A percentile compares a stretch with the other conserved stretches of the same genome.
Conservation (phyloP, 2,113 vertebrate genomes). For the Forbesichthys papilliferus region DNA sequence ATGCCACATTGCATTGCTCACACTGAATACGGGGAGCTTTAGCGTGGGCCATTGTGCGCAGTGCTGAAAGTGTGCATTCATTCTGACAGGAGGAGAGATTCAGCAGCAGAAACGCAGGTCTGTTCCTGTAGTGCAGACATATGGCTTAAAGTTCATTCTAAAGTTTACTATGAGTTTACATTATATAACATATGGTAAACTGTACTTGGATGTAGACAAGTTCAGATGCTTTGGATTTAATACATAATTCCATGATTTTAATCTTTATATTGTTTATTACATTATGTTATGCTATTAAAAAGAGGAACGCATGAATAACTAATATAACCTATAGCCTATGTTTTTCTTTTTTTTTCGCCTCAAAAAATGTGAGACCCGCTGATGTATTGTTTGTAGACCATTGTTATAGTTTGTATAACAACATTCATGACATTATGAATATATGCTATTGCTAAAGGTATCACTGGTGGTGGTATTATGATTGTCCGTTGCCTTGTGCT, state of each 20-base stretch:
- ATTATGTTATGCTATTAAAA: background rate
- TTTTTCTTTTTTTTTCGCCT: background rate
- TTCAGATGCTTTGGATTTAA: background rate
- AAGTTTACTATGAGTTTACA: background rate
- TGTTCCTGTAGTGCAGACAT: slow-evolving; percentile 38
- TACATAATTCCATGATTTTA: background rate
- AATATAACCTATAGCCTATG: background rate
- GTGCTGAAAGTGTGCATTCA: slow-evolving; percentile 76
- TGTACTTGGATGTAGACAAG: background rate
- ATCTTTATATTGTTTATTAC: background rate
- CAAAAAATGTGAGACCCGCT: no score
- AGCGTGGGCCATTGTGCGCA: slow-evolving; percentile 73
- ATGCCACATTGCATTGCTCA: slow-evolving; percentile 67
- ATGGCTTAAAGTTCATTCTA: slow-evolving; percentile 19
- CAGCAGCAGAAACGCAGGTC: slow-evolving; percentile 44
- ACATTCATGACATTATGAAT: background rate
- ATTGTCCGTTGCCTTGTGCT: background rate
- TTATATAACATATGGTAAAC: background rate
- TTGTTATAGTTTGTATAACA: no score
- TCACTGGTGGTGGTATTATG: background rate
- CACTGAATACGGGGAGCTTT: slow-evolving; percentile 74
- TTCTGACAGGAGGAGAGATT: slow-evolving; percentile 70
- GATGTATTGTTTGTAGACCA: no score
- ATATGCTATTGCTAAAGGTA: background rate
- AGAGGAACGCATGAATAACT: background rate